phyloP scores from a whole-genome alignment of 2,113 vertebrate species.

The Brevimyrus niger region DNA sequence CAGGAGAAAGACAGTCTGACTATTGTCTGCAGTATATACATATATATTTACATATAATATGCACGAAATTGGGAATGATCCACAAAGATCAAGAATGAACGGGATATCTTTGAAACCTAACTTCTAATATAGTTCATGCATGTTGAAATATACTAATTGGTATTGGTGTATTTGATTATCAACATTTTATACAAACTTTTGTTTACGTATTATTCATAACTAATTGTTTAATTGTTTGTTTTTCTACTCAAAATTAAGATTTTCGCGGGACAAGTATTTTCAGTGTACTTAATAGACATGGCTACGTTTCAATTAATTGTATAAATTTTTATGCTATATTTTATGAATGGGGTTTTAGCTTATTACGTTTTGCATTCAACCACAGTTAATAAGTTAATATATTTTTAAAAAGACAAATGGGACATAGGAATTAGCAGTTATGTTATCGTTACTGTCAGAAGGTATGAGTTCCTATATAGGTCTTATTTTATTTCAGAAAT shows the following conservation, averaged over 20 bases:
- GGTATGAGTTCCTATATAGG: background rate
- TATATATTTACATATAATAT: background rate
- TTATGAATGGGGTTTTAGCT: background rate
- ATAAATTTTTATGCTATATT: background rate
- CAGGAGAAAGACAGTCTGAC: background rate
- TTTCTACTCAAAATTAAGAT: background rate
- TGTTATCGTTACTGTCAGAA: background rate
- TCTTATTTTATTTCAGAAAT: background rate
- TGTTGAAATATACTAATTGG: background rate
- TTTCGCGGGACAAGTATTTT: background rate
- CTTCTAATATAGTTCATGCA: background rate
- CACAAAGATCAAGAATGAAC: background rate
- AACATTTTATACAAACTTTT: background rate
- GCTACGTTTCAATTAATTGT: background rate
- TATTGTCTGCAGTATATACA: background rate
- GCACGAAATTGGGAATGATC: background rate
- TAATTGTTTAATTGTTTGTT: background rate
- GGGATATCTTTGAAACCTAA: background rate
- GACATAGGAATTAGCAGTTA: background rate
- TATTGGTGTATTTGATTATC: background rate
- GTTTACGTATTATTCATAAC: background rate
- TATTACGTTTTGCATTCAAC: background rate
- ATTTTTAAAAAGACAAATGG: background rate
- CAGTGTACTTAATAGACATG: background rate
- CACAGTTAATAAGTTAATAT: background rate